Evolutionary conservation across 2,888 invertebrate species (phyloP).

Genomic region (Panopea generosa): DNA sequence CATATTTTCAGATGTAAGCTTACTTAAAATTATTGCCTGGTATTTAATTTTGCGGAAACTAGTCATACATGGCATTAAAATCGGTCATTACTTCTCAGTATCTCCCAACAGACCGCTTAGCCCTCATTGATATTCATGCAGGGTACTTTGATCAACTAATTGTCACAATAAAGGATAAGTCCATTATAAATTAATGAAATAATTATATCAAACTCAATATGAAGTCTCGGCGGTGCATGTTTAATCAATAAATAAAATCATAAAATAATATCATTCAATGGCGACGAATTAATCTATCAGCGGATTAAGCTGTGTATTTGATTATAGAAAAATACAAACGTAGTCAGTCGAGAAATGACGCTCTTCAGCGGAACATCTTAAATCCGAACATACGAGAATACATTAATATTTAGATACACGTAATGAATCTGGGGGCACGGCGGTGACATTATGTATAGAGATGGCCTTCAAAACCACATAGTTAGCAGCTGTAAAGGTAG

Average conservation of each 20-base stretch:
- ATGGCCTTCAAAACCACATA: too few species aligned
- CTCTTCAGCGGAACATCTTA: slow-evolving; percentile 17
- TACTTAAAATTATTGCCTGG: too few species aligned
- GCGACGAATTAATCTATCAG: too few species aligned
- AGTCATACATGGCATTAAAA: too few species aligned
- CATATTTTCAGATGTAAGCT: too few species aligned
- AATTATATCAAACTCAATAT: slow-evolving; percentile 23
- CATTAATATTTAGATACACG: slow-evolving; percentile 16
- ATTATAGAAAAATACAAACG: slow-evolving; percentile 6
- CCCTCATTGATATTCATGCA: slow-evolving; percentile 33
- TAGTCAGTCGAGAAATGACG: slow-evolving; percentile 11
- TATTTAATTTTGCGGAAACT: too few species aligned
- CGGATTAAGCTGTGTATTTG: too few species aligned
- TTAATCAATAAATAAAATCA: slow-evolving; percentile 13
- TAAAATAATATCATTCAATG: slow-evolving; percentile 18
- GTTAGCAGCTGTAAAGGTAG: too few species aligned
- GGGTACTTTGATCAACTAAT: slow-evolving; percentile 42
- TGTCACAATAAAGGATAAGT: slow-evolving; percentile 46
- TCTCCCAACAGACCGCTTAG: slow-evolving; percentile 11
- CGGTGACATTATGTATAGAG: too few species aligned
- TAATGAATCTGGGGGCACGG: too few species aligned
- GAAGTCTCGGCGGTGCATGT: too few species aligned
- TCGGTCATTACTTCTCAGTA: too few species aligned
- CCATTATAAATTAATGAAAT: slow-evolving; percentile 58
- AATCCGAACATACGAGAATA: slow-evolving; percentile 19